Evolutionary conservation across 2,113 vertebrate species (phyloP).

Genomic region (Peucedramus taeniatus): DNA sequence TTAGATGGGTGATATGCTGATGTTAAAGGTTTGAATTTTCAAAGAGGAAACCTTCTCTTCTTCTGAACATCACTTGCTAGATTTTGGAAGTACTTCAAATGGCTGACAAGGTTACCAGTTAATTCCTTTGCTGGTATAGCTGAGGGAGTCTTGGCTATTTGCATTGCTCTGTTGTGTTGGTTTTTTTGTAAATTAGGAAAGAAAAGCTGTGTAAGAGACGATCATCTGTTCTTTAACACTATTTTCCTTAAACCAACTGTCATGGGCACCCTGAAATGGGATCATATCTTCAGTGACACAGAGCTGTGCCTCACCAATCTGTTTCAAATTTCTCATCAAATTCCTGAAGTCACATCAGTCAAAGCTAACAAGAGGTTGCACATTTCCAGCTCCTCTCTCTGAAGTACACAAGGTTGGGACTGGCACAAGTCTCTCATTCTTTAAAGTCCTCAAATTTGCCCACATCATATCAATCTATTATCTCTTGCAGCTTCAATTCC

Average conservation of each 20-base stretch:
- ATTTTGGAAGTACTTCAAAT: neutral
- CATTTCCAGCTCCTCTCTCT: neutral
- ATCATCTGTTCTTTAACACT: neutral
- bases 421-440: neutral
- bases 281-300: neutral
- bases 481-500: neutral
- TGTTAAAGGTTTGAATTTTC: neutral
- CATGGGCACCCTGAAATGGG: neutral
- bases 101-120: neutral
- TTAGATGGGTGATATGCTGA: neutral
- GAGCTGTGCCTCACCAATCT: neutral
- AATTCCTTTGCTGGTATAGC: neutral
- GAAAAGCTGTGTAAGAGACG: neutral
- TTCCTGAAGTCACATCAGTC: neutral
- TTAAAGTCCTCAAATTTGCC: neutral
- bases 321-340: neutral
- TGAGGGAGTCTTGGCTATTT: neutral
- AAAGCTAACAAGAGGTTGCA: neutral
- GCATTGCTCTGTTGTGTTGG: neutral
- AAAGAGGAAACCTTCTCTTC: neutral
- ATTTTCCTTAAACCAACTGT: neutral
- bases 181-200: neutral
- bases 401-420: neutral
- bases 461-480: neutral
- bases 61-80: neutral